A percentile compares a stretch with the other conserved stretches of the same genome.
These are phyloP conservation scores for Gavia stellata DNA, from an alignment of 2,113 vertebrate species.

Conservation along the genomic window DNA sequence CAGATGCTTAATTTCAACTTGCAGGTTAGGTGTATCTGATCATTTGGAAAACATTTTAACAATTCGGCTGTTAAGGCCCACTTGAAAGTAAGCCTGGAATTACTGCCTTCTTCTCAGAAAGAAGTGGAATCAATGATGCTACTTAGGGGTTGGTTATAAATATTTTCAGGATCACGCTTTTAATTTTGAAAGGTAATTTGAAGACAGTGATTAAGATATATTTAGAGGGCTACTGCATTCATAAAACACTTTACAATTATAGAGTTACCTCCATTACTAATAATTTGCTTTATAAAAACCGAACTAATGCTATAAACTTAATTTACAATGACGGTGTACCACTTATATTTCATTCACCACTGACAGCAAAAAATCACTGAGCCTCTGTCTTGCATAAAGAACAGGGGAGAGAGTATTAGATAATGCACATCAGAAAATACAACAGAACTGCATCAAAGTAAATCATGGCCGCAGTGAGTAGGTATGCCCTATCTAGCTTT, in stretches of 20 bases:
- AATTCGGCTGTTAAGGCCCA: not conserved
- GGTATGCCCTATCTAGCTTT: not conserved
- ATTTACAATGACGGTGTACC: slow-evolving; percentile 21
- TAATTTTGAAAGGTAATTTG: slow-evolving; percentile 45
- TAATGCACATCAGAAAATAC: not conserved
- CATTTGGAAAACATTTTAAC: not conserved
- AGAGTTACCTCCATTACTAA: slow-evolving; percentile 18
- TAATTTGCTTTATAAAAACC: slow-evolving; percentile 36
- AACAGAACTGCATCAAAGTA: not conserved
- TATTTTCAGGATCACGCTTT: slow-evolving; percentile 26
- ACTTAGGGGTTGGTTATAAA: not conserved
- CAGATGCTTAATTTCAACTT: not conserved
- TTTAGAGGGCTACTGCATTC: not conserved
- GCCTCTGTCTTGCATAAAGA: slow-evolving; percentile 16
- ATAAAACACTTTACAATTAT: slow-evolving; percentile 42
- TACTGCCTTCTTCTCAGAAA: not conserved
- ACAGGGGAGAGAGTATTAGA: not conserved
- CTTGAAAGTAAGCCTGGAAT: not conserved
- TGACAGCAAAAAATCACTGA: not conserved
- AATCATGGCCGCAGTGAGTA: not conserved
- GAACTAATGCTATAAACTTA: slow-evolving; percentile 39
- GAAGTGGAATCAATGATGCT: not conserved
- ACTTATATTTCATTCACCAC: not conserved
- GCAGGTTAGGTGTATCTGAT: not conserved
- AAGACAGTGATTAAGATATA: slow-evolving; percentile 28